phyloP scores from a whole-genome alignment of 1,140 invertebrate species.

The Argopecten irradians region DNA sequence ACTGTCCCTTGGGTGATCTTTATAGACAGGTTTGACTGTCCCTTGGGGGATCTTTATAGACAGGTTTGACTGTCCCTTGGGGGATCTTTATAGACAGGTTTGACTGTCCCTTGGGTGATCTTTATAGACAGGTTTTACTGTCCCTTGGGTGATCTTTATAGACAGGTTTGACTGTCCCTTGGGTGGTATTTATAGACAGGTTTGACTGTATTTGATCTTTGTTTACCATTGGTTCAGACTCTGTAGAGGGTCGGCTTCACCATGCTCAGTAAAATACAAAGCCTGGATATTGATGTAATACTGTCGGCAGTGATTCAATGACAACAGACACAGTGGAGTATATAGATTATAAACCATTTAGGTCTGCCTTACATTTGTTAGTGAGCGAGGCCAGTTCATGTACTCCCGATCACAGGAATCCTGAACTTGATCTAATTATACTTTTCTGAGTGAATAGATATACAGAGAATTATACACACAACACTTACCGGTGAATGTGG shows the following conservation, averaged over 20 bases:
- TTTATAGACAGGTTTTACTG: no score
- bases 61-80: no score
- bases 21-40: no score
- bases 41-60: no score
- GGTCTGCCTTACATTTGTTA: neutral
- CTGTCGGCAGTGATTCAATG: neutral
- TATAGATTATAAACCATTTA: conserved; percentile 3
- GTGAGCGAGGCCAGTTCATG: neutral
- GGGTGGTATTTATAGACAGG: no score
- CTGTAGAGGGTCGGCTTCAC: neutral
- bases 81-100: no score
- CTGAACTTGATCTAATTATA: neutral
- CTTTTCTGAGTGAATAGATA: conserved; percentile 10
- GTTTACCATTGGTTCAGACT: neutral
- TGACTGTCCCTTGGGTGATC: no score
- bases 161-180: no score
- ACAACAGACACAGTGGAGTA: neutral
- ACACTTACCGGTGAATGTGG: neutral
- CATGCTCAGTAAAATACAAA: neutral
- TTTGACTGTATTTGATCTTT: no score
- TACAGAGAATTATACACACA: conserved; percentile 12
- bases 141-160: no score
- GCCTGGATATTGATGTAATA: neutral
- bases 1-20: no score
- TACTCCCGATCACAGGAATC: neutral